Evolutionary conservation across 2,888 invertebrate species (phyloP).

Genomic region (Hermodice carunculata): DNA sequence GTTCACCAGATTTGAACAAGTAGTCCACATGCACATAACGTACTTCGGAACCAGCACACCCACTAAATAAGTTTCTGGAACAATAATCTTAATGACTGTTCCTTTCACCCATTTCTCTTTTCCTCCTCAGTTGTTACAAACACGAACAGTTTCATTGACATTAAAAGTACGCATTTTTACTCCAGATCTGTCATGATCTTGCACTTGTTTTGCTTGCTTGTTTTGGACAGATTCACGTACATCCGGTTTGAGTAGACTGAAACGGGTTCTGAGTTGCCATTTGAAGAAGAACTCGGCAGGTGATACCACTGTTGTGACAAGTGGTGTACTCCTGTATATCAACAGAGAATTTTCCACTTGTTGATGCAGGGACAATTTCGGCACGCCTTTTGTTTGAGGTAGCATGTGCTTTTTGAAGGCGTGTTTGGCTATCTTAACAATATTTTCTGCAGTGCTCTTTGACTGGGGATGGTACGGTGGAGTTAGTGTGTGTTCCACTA

Average conservation of each 20-base stretch:
- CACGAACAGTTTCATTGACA: neutral
- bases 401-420: neutral
- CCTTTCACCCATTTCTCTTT: neutral
- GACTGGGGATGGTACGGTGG: constrained; percentile 14
- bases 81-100: neutral
- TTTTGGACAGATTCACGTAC: neutral
- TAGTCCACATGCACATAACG: constrained; percentile 9
- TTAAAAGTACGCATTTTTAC: neutral
- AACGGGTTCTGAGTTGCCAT: neutral
- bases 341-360: neutral
- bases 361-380: neutral
- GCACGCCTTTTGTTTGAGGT: neutral
- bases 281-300: constrained; percentile 10
- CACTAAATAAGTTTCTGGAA: constrained; percentile 7
- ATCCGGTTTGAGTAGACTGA: constrained; percentile 2
- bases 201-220: neutral
- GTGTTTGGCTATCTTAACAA: neutral
- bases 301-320: neutral
- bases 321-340: constrained; percentile 1
- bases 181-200: constrained; percentile 1
- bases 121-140: neutral
- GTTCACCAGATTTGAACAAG: too few relatives aligned
- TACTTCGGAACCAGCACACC: neutral
- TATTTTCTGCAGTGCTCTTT: constrained; percentile 7
- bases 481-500: constrained; percentile 6